A percentile compares a stretch with the other conserved stretches of the same genome.
Conservation (phyloP, 2,888 invertebrate species). For the Drosophila paracracens region DNA sequence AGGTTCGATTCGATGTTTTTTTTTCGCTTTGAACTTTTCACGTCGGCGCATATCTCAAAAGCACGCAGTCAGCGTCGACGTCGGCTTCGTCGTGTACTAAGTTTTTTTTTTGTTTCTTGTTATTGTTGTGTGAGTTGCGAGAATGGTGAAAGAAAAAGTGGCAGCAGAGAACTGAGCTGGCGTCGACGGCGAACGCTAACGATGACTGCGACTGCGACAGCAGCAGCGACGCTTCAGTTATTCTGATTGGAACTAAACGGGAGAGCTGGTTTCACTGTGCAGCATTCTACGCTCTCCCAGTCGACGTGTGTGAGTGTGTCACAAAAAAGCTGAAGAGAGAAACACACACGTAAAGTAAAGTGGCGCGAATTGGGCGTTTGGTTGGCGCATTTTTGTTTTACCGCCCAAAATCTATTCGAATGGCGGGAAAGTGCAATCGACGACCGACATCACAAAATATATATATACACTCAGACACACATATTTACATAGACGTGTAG, state of each 20-base stretch:
- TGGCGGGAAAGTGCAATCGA: conserved; percentile 77
- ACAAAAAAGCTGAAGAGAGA: conserved; percentile 42
- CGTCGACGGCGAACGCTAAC: conserved; percentile 21
- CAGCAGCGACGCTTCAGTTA: conserved; percentile 39
- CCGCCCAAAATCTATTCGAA: conserved; percentile 75
- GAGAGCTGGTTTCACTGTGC: conserved; percentile 61
- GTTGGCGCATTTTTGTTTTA: conserved; percentile 77
- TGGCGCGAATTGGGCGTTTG: conserved; percentile 79
- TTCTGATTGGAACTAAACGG: conserved; percentile 72
- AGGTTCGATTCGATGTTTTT: conserved; percentile 56
- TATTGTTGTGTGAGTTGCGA: conserved; percentile 33
- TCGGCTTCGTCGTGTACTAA: conserved; percentile 43
- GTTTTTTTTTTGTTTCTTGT: conserved; percentile 51
- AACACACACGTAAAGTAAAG: conserved; percentile 51
- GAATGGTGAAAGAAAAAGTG: conserved; percentile 68
- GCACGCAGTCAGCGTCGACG: conserved; percentile 29
- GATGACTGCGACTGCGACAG: conserved; percentile 7
- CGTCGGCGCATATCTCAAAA: conserved; percentile 54
- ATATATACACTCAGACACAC: background rate
- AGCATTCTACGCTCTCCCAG: conserved; percentile 25
- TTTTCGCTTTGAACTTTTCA: conserved; percentile 69
- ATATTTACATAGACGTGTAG: background rate
- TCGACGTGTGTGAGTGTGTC: conserved; percentile 49
- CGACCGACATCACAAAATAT: conserved; percentile 47
- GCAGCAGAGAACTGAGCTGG: conserved; percentile 26